Evolutionary conservation across 2,888 invertebrate genomes (phyloP).

Genomic region (Petrophora chlorosata): DNA sequence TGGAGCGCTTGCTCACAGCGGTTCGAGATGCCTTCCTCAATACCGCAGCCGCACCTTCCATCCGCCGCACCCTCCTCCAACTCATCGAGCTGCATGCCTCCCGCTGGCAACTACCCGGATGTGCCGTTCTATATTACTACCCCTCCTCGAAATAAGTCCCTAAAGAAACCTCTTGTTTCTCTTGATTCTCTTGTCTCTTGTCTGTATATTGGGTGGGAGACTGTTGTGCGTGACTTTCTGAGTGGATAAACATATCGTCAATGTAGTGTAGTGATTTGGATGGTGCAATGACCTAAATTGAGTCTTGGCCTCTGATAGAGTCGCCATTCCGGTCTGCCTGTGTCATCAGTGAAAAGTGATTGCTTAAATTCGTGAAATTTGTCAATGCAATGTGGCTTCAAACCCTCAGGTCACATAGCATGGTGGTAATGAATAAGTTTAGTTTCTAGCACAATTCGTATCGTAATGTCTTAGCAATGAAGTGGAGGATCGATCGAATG

Average conservation of each 20-base stretch:
- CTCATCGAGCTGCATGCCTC: conserved; percentile 95
- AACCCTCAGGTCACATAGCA: conserved; percentile 7
- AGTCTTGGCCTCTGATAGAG: too few species aligned
- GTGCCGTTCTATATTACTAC: conserved; percentile 95
- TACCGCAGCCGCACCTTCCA: conserved; percentile 88
- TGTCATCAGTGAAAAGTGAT: background rate
- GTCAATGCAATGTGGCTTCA: background rate
- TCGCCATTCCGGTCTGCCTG: too few species aligned
- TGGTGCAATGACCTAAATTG: too few species aligned
- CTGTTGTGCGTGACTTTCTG: background rate
- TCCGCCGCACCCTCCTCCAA: conserved; percentile 93
- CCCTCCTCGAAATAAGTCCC: conserved; percentile 82
- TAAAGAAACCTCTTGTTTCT: background rate
- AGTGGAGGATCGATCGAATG: background rate
- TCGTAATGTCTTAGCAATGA: background rate
- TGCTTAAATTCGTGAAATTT: background rate
- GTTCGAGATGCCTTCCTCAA: conserved; percentile 94
- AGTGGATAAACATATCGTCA: background rate
- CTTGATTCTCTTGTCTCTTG: background rate
- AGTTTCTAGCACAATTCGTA: background rate
- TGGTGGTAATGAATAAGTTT: background rate
- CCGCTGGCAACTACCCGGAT: conserved; percentile 95
- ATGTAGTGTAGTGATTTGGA: background rate
- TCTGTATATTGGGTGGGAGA: background rate
- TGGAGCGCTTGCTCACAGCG: conserved; percentile 90